A percentile compares a stretch with the other conserved stretches of the same genome.
Conservation (phyloP, 2,888 invertebrate genomes). For the Hyppa rectilinea region DNA sequence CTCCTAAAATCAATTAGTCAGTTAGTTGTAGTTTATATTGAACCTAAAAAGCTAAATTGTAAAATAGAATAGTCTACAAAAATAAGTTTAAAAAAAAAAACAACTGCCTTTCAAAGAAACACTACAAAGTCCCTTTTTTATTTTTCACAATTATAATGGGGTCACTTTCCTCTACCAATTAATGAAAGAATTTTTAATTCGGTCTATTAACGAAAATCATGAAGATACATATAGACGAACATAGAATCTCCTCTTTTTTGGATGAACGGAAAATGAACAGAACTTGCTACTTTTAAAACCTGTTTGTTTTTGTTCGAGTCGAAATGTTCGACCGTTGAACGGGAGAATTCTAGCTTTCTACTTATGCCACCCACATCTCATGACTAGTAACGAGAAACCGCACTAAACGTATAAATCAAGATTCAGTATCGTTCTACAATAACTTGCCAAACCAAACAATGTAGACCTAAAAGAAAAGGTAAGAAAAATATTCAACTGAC, state of each 20-base stretch:
- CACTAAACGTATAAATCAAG: slow-evolving; percentile 25
- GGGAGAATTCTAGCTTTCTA: background rate
- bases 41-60: background rate
- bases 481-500: background rate
- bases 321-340: background rate
- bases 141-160: too few species aligned
- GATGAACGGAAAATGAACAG: background rate
- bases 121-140: too few species aligned
- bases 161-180: too few species aligned
- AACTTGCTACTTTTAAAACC: background rate
- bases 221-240: too few species aligned
- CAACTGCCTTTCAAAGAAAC: too few species aligned
- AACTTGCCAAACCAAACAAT: background rate
- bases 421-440: slow-evolving; percentile 14
- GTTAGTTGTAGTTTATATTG: background rate
- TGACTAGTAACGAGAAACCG: slow-evolving; percentile 14
- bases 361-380: background rate
- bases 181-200: too few species aligned
- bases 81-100: too few species aligned
- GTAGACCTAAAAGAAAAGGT: background rate
- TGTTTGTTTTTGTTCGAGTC: background rate
- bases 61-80: background rate
- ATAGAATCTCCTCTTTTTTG: too few species aligned
- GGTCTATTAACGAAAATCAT: too few species aligned
- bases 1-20: slow-evolving; percentile 38